A percentile compares a stretch with the other conserved stretches of the same genome.
Evolutionary conservation across 64 coral and sea anemone species (phyloP).

Genomic region (Catalaphyllia jardinei): DNA sequence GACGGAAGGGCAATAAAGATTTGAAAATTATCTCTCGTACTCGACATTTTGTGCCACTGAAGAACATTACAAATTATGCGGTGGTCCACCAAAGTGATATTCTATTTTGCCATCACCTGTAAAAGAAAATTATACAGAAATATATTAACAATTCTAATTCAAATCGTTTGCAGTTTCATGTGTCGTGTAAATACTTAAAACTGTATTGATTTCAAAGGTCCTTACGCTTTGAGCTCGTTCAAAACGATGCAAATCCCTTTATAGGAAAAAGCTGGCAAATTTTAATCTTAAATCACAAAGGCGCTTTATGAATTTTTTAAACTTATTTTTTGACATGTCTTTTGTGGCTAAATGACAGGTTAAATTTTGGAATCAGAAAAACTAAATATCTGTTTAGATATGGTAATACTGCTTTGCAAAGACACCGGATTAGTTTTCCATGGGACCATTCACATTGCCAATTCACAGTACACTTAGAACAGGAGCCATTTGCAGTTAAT

Average conservation of each 20-base stretch:
- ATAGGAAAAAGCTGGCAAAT: background rate
- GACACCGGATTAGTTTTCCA: constrained; percentile 11
- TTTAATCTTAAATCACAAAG: background rate
- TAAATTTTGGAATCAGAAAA: background rate
- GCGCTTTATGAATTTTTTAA: constrained; percentile 11
- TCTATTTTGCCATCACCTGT: background rate
- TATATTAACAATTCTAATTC: background rate
- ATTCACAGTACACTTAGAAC: constrained; percentile 12
- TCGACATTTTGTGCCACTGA: background rate
- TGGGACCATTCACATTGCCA: background rate
- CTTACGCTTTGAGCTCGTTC: background rate
- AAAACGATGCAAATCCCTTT: background rate
- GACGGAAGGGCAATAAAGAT: constrained; percentile 83
- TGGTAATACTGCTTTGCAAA: background rate
- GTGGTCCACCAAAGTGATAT: background rate
- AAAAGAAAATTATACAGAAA: background rate
- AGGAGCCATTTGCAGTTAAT: background rate
- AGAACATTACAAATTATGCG: background rate
- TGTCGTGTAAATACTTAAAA: background rate
- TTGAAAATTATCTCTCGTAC: constrained; percentile 43
- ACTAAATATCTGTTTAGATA: background rate
- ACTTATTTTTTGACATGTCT: background rate
- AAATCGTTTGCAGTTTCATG: background rate
- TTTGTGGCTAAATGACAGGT: constrained; percentile 11
- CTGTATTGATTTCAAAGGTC: background rate